Evolutionary conservation across 2,797 vertebrate species (phyloP).

Genomic region (Xenops minutus): DNA sequence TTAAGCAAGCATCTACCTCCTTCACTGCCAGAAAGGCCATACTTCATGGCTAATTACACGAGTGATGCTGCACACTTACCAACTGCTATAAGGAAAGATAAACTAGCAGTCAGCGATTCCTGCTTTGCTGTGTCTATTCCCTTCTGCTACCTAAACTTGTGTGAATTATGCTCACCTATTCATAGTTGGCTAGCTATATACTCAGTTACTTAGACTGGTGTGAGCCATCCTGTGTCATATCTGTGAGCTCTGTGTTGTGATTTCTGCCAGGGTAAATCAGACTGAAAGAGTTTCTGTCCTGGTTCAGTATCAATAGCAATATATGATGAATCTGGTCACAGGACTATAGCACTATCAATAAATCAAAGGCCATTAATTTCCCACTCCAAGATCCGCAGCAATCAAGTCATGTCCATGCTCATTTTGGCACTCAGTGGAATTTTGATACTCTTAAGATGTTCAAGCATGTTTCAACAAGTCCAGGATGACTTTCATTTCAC

Average conservation of each 20-base stretch:
- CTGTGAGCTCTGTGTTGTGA: background rate
- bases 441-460: background rate
- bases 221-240: accelerated
- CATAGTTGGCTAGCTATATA: no score
- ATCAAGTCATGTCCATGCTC: background rate
- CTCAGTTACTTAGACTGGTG: background rate
- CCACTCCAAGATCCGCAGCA: background rate
- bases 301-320: background rate
- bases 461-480: background rate
- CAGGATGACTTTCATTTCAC: background rate
- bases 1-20: no score
- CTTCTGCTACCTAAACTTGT: background rate
- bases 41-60: accelerated
- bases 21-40: background rate
- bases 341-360: background rate
- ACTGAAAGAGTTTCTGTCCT: background rate
- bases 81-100: background rate
- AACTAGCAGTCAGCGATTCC: background rate
- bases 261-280: background rate
- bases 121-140: background rate
- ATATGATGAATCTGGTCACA: background rate
- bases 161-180: background rate
- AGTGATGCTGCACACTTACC: background rate
- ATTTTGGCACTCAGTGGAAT: background rate
- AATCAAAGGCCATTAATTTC: background rate